A percentile compares a stretch with the other conserved stretches of the same genome.
These are phyloP conservation scores for Cardiocondyla obscurior DNA, from an alignment of 1,140 invertebrate genomes.

Conservation along the genomic window DNA sequence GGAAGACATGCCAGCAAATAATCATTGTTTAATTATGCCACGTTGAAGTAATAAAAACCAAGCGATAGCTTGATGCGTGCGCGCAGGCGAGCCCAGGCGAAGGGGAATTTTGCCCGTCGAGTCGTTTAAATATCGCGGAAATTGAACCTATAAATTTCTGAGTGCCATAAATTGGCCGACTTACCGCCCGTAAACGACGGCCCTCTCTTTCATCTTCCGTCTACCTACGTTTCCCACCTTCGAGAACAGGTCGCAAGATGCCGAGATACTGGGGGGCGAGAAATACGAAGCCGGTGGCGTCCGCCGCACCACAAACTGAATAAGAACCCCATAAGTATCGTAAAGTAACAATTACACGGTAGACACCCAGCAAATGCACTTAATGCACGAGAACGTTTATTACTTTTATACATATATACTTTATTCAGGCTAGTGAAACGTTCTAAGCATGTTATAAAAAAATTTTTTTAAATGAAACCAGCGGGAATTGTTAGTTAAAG, in stretches of 20 bases:
- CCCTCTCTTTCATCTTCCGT: constrained; percentile 30
- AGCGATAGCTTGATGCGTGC: background rate
- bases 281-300: background rate
- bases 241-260: constrained; percentile 15
- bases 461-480: too few species aligned
- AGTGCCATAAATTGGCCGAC: constrained; percentile 76
- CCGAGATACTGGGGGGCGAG: background rate
- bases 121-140: constrained; percentile 79
- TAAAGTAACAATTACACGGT: constrained; percentile 35
- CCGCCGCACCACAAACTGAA: background rate
- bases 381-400: background rate
- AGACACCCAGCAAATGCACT: background rate
- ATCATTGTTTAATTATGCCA: background rate
- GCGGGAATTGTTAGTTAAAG: too few species aligned
- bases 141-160: constrained; percentile 83
- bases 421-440: background rate
- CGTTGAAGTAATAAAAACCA: background rate
- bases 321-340: constrained; percentile 41
- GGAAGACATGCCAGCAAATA: background rate
- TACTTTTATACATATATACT: constrained; percentile 7
- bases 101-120: constrained; percentile 50
- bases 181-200: constrained; percentile 68
- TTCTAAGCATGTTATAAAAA: background rate
- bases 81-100: constrained; percentile 5
- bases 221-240: constrained; percentile 32